Evolutionary conservation across 2,113 vertebrate species (phyloP).

Genomic region (Neolamprologus devosi): DNA sequence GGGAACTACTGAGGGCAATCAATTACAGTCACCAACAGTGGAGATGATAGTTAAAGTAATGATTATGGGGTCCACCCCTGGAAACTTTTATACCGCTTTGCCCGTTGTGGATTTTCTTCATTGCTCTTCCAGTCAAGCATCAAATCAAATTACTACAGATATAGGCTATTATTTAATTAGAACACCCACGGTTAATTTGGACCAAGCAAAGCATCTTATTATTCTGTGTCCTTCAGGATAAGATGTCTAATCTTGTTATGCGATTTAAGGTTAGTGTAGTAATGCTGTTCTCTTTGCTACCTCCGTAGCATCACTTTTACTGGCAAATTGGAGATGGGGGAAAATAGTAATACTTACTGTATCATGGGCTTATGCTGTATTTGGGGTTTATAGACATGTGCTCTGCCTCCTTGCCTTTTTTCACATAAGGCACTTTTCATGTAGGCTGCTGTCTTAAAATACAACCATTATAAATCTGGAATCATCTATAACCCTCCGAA

Average conservation of each 20-base stretch:
- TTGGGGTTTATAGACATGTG: not conserved
- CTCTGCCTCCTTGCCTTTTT: not conserved
- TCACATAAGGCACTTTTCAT: not conserved
- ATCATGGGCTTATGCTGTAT: not conserved
- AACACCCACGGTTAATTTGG: not conserved
- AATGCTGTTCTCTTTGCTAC: not conserved
- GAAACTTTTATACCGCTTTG: not conserved
- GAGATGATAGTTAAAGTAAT: not conserved
- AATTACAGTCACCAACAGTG: not conserved
- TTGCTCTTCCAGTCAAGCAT: not conserved
- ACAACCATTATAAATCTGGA: not conserved
- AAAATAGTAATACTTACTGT: not conserved
- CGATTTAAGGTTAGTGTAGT: not conserved
- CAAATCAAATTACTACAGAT: slow-evolving; percentile 16
- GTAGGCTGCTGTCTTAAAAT: not conserved
- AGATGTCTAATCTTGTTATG: not conserved
- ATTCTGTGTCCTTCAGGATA: not conserved
- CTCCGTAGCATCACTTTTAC: not conserved
- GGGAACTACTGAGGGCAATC: not conserved
- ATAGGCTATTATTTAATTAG: slow-evolving; percentile 6
- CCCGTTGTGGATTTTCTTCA: not conserved
- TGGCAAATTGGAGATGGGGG: not conserved
- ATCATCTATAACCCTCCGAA: not conserved
- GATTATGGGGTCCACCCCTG: not conserved
- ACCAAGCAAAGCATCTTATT: not conserved